Evolutionary conservation across 1,140 invertebrate genomes (phyloP).

Genomic region (Drusus annulatus): DNA sequence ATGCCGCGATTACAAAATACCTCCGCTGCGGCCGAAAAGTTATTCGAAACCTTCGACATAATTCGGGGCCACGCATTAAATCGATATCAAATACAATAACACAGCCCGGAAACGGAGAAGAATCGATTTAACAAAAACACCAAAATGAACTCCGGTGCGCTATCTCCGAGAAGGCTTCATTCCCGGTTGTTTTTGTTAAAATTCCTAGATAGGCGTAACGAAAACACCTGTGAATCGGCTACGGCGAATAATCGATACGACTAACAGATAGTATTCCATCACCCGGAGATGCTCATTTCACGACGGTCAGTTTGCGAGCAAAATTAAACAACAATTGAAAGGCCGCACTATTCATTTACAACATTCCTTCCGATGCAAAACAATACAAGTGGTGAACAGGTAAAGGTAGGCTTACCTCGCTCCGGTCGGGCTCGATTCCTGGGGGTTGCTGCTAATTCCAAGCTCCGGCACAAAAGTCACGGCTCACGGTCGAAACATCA

Average conservation of each 20-base stretch:
- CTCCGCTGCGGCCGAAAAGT: not conserved
- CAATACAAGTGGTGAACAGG: conserved; percentile 41
- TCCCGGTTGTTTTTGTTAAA: not conserved
- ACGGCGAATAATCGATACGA: conserved; percentile 29
- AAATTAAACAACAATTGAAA: not conserved
- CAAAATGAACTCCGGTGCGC: not conserved
- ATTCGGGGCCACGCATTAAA: conserved; percentile 2
- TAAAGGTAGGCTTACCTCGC: conserved; percentile 42
- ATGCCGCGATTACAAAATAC: not conserved
- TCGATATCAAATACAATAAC: not conserved
- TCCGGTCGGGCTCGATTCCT: conserved; percentile 12
- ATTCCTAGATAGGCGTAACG: conserved; percentile 32
- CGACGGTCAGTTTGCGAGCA: no score
- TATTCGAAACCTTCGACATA: not conserved
- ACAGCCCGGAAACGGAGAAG: not conserved
- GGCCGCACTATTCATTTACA: conserved; percentile 18
- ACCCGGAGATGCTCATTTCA: not conserved
- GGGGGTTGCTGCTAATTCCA: conserved; percentile 31
- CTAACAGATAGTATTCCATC: conserved; percentile 19
- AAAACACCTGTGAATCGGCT: conserved; percentile 33
- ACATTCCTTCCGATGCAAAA: conserved; percentile 39
- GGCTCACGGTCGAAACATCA: conserved; percentile 19
- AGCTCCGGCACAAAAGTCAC: conserved; percentile 25
- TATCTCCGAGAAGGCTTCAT: not conserved
- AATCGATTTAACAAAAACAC: not conserved